phyloP scores from a whole-genome alignment of 2,888 invertebrate species.

The Ceriagrion tenellum region DNA sequence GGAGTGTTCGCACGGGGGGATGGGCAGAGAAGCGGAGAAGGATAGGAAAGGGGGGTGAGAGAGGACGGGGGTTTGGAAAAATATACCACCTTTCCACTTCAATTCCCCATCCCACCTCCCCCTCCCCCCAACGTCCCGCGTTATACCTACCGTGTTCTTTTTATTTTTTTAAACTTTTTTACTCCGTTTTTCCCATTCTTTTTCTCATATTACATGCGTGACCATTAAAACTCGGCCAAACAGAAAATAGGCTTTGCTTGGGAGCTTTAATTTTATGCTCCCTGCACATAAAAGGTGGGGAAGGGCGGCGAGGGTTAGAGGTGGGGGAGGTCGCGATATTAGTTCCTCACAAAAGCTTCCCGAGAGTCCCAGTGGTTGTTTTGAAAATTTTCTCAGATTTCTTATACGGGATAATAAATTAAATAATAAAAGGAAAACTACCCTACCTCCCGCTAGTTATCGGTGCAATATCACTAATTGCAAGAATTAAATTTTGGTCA shows the following conservation, averaged over 20 bases:
- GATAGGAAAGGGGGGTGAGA: background rate
- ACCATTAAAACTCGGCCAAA: conserved; percentile 36
- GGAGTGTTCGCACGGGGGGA: background rate
- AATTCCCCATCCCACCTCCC: background rate
- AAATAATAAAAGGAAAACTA: background rate
- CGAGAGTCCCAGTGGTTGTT: background rate
- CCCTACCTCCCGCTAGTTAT: background rate
- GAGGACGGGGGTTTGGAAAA: background rate
- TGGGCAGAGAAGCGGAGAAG: background rate
- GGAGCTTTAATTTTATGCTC: conserved; percentile 28
- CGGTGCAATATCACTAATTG: conserved; percentile 22
- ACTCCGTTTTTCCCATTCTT: background rate
- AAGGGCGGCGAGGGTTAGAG: too few species aligned
- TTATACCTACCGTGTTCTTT: background rate
- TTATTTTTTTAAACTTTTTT: background rate
- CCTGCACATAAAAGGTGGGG: conserved; percentile 39
- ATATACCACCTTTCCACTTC: conserved; percentile 26
- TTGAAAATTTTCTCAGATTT: conserved; percentile 7
- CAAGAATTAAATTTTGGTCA: background rate
- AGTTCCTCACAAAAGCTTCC: background rate
- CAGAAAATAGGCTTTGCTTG: conserved; percentile 33
- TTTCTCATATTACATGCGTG: conserved; percentile 27
- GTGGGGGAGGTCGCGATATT: conserved; percentile 2
- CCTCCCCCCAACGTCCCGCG: background rate
- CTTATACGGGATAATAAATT: background rate